Base-by-base conservation (phyloP, 2,113 vertebrate genomes). In the Aptenodytes forsteri region DNA sequence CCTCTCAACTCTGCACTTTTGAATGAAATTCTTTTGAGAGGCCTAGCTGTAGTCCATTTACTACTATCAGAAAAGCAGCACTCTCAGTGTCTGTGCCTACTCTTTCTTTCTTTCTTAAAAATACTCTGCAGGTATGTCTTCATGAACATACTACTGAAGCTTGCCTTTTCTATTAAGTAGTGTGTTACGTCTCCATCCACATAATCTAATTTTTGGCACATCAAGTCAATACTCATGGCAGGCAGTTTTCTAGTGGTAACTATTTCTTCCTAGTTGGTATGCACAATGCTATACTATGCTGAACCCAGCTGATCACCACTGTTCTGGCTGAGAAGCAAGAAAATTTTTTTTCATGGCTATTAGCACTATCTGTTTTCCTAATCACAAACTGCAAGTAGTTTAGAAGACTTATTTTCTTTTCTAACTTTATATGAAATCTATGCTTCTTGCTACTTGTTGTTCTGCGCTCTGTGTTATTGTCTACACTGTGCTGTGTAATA, bases 351-450 rank as follows among this genome's bases (percentile, higher is more conserved):
- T 32, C 23, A 26, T n/a, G 32, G 17, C 18, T 20, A 4, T 7
- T 7, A 11, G 8, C 29, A 2, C n/a, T 19, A 6, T 47, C 44
- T 6, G 2, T 22, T 55, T 56, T 27, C 21, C 36, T 20, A 40
- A 58, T 55, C 40, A 34, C 52, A 25, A 29, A 36, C 10, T 52
- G 8, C 42, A 65, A 42, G 7, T 20, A 20, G 7, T 32, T 82
- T 3, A 13, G 44, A 40, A 82, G 26, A 49, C 7, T 17, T 18
- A 5, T 70, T 71, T 71, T 23, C 13, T 15, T 58, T 56, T 49
- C 19, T 55, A 32, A 9, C 34, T 72, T 38, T 23, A 4, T 6
- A 4, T 16, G 25, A 38, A 54, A 70, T 4, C 9, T 16, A 0
- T 65, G 21, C 0, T 54, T 30, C 54, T 49, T n/a, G 15, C 26